Percentiles rank a stretch among this genome's conserved stretches.
phyloP scores from a whole-genome alignment of 2,113 vertebrate genomes.

The Pogonocichla stellata region DNA sequence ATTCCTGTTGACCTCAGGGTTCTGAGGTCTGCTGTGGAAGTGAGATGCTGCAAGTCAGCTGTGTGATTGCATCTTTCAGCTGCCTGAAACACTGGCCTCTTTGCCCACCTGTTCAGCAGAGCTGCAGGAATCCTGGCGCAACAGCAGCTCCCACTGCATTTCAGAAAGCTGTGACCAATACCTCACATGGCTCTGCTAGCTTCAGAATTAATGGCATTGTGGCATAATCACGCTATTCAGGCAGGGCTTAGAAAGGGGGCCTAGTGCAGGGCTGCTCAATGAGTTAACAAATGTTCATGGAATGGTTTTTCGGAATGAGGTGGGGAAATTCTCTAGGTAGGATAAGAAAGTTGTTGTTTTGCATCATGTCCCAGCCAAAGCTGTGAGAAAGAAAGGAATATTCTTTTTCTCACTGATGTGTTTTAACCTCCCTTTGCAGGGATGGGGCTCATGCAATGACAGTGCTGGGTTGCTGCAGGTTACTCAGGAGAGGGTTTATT shows the following conservation, averaged over 20 bases:
- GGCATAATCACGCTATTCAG: neutral
- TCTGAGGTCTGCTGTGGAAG: neutral
- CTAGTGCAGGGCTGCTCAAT: neutral
- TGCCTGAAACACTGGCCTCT: fast-evolving
- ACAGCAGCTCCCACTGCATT: neutral
- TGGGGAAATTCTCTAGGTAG: neutral
- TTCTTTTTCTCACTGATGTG: neutral
- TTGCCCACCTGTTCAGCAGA: neutral
- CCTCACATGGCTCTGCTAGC: neutral
- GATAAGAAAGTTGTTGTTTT: neutral
- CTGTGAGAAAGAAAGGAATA: neutral
- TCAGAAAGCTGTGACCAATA: neutral
- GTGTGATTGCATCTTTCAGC: neutral
- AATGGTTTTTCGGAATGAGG: neutral
- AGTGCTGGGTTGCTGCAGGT: neutral
- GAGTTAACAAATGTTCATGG: neutral
- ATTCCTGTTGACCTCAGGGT: fast-evolving
- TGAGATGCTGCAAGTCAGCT: neutral
- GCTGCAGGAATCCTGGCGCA: neutral
- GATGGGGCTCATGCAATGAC: neutral
- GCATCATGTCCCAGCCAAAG: neutral
- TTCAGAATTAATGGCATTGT: neutral
- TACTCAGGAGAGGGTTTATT: neutral
- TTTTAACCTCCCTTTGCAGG: neutral
- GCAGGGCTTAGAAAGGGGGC: neutral